phyloP scores from a whole-genome alignment of 2,888 invertebrate genomes.

The Nephrotoma guestfalica region DNA sequence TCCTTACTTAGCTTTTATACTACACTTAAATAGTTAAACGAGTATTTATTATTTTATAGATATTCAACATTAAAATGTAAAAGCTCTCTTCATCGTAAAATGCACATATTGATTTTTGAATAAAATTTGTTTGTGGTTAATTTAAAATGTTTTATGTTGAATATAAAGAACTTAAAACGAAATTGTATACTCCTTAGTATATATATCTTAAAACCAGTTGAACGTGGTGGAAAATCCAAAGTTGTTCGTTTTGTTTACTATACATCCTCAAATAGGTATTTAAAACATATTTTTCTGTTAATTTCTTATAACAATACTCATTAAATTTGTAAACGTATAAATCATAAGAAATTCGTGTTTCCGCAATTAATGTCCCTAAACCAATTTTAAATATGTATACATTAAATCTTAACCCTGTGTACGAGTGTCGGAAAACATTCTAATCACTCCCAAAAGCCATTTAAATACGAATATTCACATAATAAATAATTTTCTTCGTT shows the following conservation, averaged over 20 bases:
- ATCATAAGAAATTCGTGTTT: background rate
- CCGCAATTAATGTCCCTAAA: background rate
- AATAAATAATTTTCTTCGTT: background rate
- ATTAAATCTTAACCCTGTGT: background rate
- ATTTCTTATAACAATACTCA: no score
- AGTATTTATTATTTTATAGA: no score
- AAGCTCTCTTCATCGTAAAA: background rate
- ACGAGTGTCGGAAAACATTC: background rate
- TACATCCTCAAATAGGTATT: no score
- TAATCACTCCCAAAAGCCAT: background rate
- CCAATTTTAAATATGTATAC: background rate
- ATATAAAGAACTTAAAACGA: no score
- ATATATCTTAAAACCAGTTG: no score
- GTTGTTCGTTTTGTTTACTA: no score
- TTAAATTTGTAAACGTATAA: background rate
- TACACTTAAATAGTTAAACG: no score
- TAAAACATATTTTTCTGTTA: no score
- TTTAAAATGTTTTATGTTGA: no score
- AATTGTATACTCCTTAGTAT: no score
- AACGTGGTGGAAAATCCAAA: no score
- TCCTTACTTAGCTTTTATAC: background rate
- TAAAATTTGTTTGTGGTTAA: background rate
- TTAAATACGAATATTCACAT: background rate
- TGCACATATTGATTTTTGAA: background rate
- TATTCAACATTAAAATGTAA: no score